Percentiles rank a stretch among this genome's conserved stretches.
Evolutionary conservation across 2,888 invertebrate genomes (phyloP).

Genomic region (Acleris cristana): DNA sequence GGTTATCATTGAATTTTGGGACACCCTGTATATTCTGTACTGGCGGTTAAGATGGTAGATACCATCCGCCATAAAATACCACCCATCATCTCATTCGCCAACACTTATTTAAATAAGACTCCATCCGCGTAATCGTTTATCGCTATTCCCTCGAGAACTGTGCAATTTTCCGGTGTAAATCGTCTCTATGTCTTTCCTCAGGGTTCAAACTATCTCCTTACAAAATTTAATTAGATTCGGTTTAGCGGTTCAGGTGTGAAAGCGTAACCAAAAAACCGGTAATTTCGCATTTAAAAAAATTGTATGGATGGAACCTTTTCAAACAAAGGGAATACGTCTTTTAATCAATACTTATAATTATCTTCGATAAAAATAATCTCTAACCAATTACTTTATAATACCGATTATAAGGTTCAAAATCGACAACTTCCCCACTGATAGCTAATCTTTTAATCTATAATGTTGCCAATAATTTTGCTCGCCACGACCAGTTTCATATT

Average conservation of each 20-base stretch:
- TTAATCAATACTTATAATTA: constrained; percentile 12
- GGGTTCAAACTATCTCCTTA: too few relatives aligned
- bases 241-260: too few relatives aligned
- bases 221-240: background rate
- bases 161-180: too few relatives aligned
- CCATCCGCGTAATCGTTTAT: too few relatives aligned
- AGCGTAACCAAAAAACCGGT: background rate
- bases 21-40: too few relatives aligned
- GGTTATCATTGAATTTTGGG: too few relatives aligned
- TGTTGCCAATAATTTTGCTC: constrained; percentile 40
- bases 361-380: background rate
- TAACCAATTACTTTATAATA: background rate
- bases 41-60: too few relatives aligned
- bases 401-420: background rate
- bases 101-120: too few relatives aligned
- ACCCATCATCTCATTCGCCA: too few relatives aligned
- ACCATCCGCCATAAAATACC: too few relatives aligned
- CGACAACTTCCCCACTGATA: background rate
- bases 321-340: background rate
- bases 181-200: too few relatives aligned
- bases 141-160: too few relatives aligned
- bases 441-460: constrained; percentile 20
- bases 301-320: background rate
- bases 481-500: constrained; percentile 45
- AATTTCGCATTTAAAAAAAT: background rate